Evolutionary conservation across 2,113 vertebrate genomes (phyloP).

Genomic region (Thalassarche chlororhynchos): DNA sequence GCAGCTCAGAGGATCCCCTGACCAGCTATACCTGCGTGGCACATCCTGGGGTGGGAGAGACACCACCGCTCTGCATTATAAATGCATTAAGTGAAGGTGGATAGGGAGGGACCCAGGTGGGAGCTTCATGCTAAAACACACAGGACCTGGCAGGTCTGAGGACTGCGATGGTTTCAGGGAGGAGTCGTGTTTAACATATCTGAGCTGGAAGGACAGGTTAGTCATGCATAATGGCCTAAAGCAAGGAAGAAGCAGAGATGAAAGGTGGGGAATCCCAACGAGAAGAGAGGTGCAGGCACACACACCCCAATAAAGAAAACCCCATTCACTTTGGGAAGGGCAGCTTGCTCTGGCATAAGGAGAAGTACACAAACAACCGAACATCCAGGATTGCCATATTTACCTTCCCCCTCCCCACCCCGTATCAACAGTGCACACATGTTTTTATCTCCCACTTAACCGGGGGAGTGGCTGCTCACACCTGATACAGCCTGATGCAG

Average conservation of each 20-base stretch:
- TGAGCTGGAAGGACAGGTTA: constrained; percentile 38
- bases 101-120: background rate
- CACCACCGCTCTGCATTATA: background rate
- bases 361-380: background rate
- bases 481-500: background rate
- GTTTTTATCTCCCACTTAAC: background rate
- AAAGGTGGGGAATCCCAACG: constrained; percentile 36
- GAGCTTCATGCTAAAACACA: background rate
- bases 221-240: background rate
- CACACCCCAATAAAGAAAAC: background rate
- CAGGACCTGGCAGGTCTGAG: background rate
- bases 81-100: background rate
- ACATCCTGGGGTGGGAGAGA: background rate
- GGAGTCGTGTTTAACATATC: background rate
- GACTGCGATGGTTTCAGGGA: constrained; percentile 27
- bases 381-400: accelerated
- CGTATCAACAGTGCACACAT: background rate
- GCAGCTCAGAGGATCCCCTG: background rate
- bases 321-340: background rate
- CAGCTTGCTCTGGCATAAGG: background rate
- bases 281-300: background rate
- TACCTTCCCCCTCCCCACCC: background rate
- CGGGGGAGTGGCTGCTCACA: background rate
- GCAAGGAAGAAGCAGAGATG: constrained; percentile 19
- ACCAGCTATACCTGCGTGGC: background rate